A percentile compares a stretch with the other conserved stretches of the same genome.
Conservation (phyloP, 2,888 invertebrate species). For the Pristionchus exspectatus region DNA sequence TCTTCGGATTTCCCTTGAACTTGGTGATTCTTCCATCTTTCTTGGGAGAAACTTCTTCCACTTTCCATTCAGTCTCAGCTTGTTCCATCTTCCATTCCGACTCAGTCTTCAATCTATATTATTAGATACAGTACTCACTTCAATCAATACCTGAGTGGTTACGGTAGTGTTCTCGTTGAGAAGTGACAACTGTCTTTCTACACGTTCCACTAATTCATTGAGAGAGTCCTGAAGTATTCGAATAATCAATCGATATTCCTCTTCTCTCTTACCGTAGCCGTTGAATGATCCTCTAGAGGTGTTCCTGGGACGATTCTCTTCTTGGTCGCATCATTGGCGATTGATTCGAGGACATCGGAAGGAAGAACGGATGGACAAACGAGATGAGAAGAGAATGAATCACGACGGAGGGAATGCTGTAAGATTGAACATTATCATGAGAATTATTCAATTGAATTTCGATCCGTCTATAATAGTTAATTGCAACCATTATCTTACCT, state of each 20-base stretch:
- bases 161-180: slow-evolving; percentile 24
- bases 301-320: slow-evolving; percentile 51
- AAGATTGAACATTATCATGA: neutral
- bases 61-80: neutral
- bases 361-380: slow-evolving; percentile 25
- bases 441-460: no score
- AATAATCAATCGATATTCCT: neutral
- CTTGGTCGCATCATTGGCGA: slow-evolving; percentile 11
- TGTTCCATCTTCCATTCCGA: slow-evolving; percentile 23
- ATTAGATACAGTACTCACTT: neutral
- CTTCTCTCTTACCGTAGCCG: neutral
- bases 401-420: slow-evolving; percentile 36
- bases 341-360: slow-evolving; percentile 32
- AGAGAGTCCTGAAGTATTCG: neutral
- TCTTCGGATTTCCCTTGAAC: slow-evolving; percentile 18
- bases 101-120: slow-evolving; percentile 21
- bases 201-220: slow-evolving; percentile 28
- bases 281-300: slow-evolving; percentile 36
- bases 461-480: neutral
- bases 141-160: slow-evolving; percentile 47
- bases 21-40: slow-evolving; percentile 48
- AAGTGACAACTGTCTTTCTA: slow-evolving; percentile 46
- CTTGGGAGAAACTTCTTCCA: slow-evolving; percentile 6
- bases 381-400: neutral
- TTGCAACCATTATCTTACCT: neutral